phyloP scores from a whole-genome alignment of 2,888 invertebrate genomes.

The Tachina grossa region DNA sequence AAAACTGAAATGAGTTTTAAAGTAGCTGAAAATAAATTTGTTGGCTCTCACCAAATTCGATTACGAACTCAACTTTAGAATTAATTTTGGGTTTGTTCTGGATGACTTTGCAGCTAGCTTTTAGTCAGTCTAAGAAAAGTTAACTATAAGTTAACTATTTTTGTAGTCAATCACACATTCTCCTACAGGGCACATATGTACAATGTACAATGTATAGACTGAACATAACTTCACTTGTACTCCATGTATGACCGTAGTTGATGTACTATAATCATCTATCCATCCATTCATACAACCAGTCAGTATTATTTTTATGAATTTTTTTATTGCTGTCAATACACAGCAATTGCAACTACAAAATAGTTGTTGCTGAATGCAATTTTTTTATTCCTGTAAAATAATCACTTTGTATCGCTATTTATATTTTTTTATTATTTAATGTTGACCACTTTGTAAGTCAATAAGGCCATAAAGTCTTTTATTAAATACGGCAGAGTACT shows the following conservation, averaged over 20 bases:
- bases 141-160: too few relatives aligned
- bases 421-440: constrained; percentile 22
- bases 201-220: neutral
- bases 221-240: neutral
- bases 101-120: too few relatives aligned
- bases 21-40: too few relatives aligned
- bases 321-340: constrained; percentile 10
- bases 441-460: constrained; percentile 50
- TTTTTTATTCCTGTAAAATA: constrained; percentile 40
- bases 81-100: too few relatives aligned
- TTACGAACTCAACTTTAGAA: too few relatives aligned
- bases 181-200: too few relatives aligned
- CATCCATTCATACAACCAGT: constrained; percentile 15
- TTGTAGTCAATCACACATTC: too few relatives aligned
- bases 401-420: constrained; percentile 19
- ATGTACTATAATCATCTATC: constrained; percentile 2
- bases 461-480: constrained; percentile 42
- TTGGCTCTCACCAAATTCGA: too few relatives aligned
- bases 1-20: too few relatives aligned
- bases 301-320: constrained; percentile 11
- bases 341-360: neutral
- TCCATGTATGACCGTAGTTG: neutral
- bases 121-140: too few relatives aligned
- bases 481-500: constrained; percentile 11
- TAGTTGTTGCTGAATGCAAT: constrained; percentile 44